Base-by-base conservation (phyloP, 1,140 invertebrate species). In the Chrysopa pallens region DNA sequence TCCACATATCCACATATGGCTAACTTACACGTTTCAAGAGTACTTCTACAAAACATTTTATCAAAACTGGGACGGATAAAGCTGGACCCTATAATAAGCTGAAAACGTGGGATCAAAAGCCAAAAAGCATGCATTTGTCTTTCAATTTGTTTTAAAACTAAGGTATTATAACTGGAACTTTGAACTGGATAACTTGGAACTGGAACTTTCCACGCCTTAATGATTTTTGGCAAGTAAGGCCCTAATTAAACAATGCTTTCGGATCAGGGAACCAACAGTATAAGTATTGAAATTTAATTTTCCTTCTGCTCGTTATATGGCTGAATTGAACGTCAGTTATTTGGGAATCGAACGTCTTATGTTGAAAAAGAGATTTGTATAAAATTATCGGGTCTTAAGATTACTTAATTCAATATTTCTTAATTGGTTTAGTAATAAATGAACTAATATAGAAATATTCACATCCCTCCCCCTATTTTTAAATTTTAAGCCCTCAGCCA, bases 331-430 rank as follows among this genome's bases (percentile, higher is more conserved):
- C n/a, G n/a, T n/a, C n/a, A n/a, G n/a, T n/a, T 15, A 12, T 60
- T 9, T 63, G 58, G 52, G 65, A 68, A 47, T 47, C 54, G 2
- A 56, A 48, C 1, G 53, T 68, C 0, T 60, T 60, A 48, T 47
- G 45, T 15, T 46, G 55, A 5, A 68, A 66, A 47, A 48, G 47
- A 31, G 59, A 61, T 45, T 43, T 64, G 7, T 36, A 46, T 13
- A 47, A 54, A 2, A 43, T 52, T 6, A 15, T 60, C 6, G 52
- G 50, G 9, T 46, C 47, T 39, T 37, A 17, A 47, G 50, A 9
- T 35, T 47, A 6, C 39, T 62, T 1, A 60, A 61, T 46, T 56
- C 50, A 23, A 2, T 2, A 23, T 5, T 5, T 23, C 17, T 23
- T 23, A 3, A 5, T 23, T 23, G 17, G 17, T 13, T 58, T 9